These are phyloP conservation scores for Gastracanthus pulcherrimus DNA, from an alignment of 2,888 invertebrate genomes.

Conservation along the genomic window DNA sequence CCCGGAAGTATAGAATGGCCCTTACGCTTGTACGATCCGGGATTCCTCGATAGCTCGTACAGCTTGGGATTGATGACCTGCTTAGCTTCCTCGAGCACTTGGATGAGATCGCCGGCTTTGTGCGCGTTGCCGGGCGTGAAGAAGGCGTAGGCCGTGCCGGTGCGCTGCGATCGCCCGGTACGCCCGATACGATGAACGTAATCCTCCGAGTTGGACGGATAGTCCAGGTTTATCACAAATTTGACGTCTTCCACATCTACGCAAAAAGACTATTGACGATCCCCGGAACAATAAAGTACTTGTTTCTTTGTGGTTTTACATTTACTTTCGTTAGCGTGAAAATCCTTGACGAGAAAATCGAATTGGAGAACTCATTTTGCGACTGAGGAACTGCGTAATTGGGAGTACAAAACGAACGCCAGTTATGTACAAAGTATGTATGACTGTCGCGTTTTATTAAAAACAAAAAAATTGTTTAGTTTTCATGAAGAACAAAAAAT, in stretches of 20 bases:
- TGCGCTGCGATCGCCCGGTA: constrained; percentile 94
- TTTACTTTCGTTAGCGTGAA: no score
- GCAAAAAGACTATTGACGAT: constrained; percentile 65
- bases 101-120: constrained; percentile 94
- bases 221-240: constrained; percentile 99
- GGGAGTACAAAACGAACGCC: no score
- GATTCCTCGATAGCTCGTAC: constrained; percentile 83
- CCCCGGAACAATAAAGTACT: constrained; percentile 62
- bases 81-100: constrained; percentile 95
- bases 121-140: constrained; percentile 94
- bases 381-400: no score
- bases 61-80: constrained; percentile 95
- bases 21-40: constrained; percentile 73
- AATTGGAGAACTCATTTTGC: no score
- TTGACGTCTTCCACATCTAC: constrained; percentile 99
- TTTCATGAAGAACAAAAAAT: no score
- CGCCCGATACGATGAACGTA: constrained; percentile 98
- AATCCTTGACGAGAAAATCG: no score
- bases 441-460: no score
- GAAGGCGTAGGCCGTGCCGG: constrained; percentile 97
- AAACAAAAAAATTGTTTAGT: no score
- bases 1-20: background rate
- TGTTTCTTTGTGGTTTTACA: constrained; percentile 74
- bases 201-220: constrained; percentile 97
- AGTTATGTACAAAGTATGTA: no score